Conservation (phyloP, 2,888 invertebrate species). For the Archips crataeganus region DNA sequence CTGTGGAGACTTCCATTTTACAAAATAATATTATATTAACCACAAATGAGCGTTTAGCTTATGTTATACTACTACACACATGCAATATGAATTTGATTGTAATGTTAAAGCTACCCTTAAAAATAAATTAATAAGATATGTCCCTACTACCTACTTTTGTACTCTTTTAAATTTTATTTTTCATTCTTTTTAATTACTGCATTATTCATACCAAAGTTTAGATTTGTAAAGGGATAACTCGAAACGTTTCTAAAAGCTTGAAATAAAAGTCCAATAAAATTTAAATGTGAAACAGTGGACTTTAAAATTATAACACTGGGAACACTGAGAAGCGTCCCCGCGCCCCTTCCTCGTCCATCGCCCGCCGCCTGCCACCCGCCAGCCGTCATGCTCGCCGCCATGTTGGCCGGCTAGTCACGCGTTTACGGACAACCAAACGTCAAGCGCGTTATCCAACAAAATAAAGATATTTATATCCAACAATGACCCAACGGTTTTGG, state of each 20-base stretch:
- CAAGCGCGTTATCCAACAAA: conserved; percentile 11
- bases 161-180: neutral
- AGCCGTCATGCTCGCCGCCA: conserved; percentile 26
- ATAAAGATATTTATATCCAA: conserved; percentile 3
- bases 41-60: neutral
- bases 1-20: conserved; percentile 38
- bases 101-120: neutral
- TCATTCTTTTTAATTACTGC: neutral
- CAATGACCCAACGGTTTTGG: conserved; percentile 22
- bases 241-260: too few species aligned
- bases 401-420: conserved; percentile 31
- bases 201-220: too few species aligned
- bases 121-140: neutral
- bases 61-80: neutral
- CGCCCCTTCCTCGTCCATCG: neutral
- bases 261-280: too few species aligned
- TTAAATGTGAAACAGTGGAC: neutral
- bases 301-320: conserved; percentile 7
- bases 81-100: neutral
- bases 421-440: conserved; percentile 3
- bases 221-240: too few species aligned
- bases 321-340: conserved; percentile 4
- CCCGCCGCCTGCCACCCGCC: neutral
- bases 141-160: neutral
- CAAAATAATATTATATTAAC: neutral